Conservation (phyloP, 2,797 vertebrate species). For the Catostomus latipinnis region DNA sequence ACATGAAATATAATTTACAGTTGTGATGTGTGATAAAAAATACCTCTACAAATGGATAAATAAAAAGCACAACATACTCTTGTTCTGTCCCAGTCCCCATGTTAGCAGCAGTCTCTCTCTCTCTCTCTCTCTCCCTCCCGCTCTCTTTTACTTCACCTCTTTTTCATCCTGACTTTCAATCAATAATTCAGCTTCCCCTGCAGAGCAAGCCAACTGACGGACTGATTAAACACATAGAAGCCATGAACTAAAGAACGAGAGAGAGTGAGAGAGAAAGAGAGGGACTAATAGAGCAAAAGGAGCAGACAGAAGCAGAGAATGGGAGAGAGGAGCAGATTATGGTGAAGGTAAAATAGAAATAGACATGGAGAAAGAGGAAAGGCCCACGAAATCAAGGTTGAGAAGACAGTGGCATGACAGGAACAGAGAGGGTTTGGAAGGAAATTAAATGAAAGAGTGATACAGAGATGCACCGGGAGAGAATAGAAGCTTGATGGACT, state of each 20-base stretch:
- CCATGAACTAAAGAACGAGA: slow-evolving; percentile 32
- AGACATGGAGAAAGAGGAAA: slow-evolving; percentile 6
- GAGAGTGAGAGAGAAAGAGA: slow-evolving; percentile 12
- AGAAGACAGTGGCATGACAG: slow-evolving; percentile 24
- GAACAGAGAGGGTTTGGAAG: slow-evolving; percentile 30
- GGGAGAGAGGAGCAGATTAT: slow-evolving; percentile 21
- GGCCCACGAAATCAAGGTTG: slow-evolving; percentile 30
- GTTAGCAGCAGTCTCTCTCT: slow-evolving; percentile 48
- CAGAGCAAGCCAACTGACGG: slow-evolving; percentile 67
- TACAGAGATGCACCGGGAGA: background rate
- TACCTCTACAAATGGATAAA: too few relatives aligned
- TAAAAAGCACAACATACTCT: background rate
- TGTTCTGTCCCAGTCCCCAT: slow-evolving; percentile 25
- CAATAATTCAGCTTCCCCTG: slow-evolving; percentile 76
- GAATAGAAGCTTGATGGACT: background rate
- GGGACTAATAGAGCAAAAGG: slow-evolving; percentile 15
- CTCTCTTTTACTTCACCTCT: slow-evolving; percentile 46
- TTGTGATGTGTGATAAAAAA: background rate
- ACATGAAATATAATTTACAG: background rate
- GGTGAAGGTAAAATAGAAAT: slow-evolving; percentile 21
- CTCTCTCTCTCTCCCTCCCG: slow-evolving; percentile 15
- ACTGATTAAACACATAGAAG: slow-evolving; percentile 73
- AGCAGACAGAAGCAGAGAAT: slow-evolving; percentile 19
- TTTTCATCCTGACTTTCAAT: slow-evolving; percentile 62
- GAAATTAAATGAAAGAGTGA: slow-evolving; percentile 11